phyloP scores from a whole-genome alignment of 2,113 vertebrate genomes.

The Meleagris gallopavo region DNA sequence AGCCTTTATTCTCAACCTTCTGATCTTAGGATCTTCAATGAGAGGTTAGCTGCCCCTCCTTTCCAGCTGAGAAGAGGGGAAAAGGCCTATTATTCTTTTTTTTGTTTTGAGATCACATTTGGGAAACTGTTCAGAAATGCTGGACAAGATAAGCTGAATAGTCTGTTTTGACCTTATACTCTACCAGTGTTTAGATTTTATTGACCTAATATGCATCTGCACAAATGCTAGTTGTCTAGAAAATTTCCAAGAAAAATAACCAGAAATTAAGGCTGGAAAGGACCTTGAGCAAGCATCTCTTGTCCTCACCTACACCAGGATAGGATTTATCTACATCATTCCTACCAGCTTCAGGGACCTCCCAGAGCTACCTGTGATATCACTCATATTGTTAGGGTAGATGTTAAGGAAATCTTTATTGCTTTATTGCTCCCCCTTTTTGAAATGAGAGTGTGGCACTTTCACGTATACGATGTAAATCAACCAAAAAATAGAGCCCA shows the following conservation, averaged over 20 bases:
- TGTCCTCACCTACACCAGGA: neutral
- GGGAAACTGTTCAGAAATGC: slow-evolving; percentile 6
- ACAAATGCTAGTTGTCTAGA: neutral
- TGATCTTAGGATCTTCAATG: neutral
- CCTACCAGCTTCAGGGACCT: neutral
- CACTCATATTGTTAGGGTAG: neutral
- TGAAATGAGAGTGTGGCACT: neutral
- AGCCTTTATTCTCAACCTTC: accelerated
- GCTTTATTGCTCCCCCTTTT: too few relatives aligned
- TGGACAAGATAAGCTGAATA: slow-evolving; percentile 52
- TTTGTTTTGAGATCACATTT: neutral
- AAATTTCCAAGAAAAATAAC: neutral
- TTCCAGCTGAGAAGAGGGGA: neutral
- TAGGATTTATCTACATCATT: neutral
- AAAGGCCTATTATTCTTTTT: neutral
- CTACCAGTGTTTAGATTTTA: neutral
- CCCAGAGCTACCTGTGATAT: neutral
- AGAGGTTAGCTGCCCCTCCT: neutral
- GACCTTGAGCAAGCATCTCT: neutral
- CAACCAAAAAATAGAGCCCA: neutral
- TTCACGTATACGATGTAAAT: neutral
- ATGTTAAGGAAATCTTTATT: neutral
- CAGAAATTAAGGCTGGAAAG: neutral
- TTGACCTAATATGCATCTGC: slow-evolving; percentile 11
- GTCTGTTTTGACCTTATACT: slow-evolving; percentile 14